phyloP scores from a whole-genome alignment of 2,113 vertebrate species.

The Cettia cetti region DNA sequence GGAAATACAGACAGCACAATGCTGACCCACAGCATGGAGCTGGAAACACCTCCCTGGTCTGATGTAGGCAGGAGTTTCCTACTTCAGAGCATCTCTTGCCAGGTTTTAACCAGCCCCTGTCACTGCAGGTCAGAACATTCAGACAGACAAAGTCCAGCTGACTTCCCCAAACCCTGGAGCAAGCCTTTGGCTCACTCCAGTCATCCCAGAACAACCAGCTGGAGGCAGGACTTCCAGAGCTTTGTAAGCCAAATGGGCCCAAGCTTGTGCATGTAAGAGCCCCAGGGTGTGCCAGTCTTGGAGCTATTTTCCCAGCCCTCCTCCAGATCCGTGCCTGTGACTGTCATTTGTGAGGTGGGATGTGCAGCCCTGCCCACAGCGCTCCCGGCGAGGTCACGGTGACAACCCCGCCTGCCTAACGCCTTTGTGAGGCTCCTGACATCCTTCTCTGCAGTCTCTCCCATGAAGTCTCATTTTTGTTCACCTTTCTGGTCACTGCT shows the following conservation, averaged over 20 bases:
- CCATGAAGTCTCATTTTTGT: background rate
- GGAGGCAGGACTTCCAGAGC: background rate
- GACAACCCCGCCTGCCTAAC: background rate
- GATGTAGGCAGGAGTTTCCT: background rate
- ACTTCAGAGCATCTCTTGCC: background rate
- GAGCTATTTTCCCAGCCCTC: background rate
- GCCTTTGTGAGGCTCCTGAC: background rate
- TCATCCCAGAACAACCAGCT: background rate
- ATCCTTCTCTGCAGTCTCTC: background rate
- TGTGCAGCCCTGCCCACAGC: background rate
- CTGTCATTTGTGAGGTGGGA: background rate
- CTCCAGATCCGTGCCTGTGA: background rate
- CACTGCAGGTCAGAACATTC: background rate
- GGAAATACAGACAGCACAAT: background rate
- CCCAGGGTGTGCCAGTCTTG: background rate
- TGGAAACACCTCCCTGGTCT: background rate
- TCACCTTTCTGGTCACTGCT: background rate
- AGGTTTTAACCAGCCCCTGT: background rate
- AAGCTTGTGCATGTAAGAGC: background rate
- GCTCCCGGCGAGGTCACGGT: background rate
- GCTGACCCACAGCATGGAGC: background rate
- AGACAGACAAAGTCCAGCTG: background rate
- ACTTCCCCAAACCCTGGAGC: background rate
- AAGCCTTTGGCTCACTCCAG: background rate
- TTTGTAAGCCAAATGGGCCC: background rate